Base-by-base conservation (phyloP, 2,888 invertebrate genomes). In the Dolomedes plantarius region DNA sequence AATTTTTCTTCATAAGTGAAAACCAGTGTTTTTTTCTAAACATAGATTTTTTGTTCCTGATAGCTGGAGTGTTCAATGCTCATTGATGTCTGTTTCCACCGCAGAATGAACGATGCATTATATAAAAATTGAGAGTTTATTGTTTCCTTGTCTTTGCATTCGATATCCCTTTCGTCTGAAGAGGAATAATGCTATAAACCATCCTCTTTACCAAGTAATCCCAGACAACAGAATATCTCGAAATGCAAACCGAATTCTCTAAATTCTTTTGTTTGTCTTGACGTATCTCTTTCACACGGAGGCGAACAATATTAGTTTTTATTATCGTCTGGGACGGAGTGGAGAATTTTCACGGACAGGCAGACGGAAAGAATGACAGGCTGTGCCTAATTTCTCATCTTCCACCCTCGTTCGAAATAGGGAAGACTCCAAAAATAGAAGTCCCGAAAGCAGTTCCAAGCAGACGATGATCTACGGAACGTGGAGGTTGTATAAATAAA, bases 311-410 rank as follows among this genome's bases (percentile, higher is more conserved):
- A 56, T 56, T 56, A 56, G 56, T 23, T 56, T 56, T 56, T 56
- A 23, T 56, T 56, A 56, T 56, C 16, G 56, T 56, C 56, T 56
- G 56, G 23, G 56, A 23, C 56, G 19, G 23, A 23, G 56, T 9
- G n/a, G 29, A 32, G 76, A 62, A 39, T 39, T 78, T 71, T 78
- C 78, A 78, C 64, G 78, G 78, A 41, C 71, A 69, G 62, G 39
- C 23, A 71, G 78, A 39, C 64, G 36, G 29, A 39, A 78, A 78
- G 78, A 78, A 71, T 78, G 78, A 64, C 71, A 23, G 16, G 27
- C 50, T 36, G 31, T 7, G 19, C 36, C 64, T 39, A 71, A 64
- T 78, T 69, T 71, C 71, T 62, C 78, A 71, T 78, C 78, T 64
- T 64, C 36, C 64, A 39, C 36, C 36, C 74, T 32, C 36, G 16